Percentiles rank a stretch among this genome's conserved stretches.
Evolutionary conservation across 2,113 vertebrate genomes (phyloP).

Genomic region (Pandion haliaetus): DNA sequence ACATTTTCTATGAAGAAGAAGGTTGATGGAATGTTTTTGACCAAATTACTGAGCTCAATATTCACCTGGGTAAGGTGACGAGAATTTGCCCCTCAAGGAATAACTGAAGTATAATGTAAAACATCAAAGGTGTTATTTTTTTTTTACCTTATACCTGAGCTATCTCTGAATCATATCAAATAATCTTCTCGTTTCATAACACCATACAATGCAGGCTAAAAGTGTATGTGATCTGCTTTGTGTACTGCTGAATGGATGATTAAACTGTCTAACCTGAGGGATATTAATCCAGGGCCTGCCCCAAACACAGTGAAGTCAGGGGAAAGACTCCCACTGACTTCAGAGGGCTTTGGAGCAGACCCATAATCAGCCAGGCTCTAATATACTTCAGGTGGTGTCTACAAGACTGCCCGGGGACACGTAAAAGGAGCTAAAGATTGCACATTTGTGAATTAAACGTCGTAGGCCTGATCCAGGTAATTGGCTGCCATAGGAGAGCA

Average conservation of each 20-base stretch:
- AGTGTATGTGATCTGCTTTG: conserved; percentile 66
- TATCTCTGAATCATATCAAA: conserved; percentile 71
- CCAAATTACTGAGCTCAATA: conserved; percentile 9
- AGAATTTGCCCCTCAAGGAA: conserved; percentile 64
- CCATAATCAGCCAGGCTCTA: conserved; percentile 31
- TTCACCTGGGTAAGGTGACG: conserved; percentile 60
- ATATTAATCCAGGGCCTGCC: conserved; percentile 52
- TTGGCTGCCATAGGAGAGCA: background rate
- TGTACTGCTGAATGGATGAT: conserved; percentile 62
- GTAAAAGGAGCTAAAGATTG: background rate
- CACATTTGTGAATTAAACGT: background rate
- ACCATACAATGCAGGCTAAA: conserved; percentile 59
- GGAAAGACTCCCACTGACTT: conserved; percentile 57
- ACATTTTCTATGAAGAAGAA: background rate
- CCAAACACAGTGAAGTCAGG: conserved; percentile 42
- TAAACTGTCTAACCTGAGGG: conserved; percentile 58
- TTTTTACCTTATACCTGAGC: conserved; percentile 44
- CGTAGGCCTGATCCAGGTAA: background rate
- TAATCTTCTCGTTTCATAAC: conserved; percentile 64
- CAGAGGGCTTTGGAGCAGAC: conserved; percentile 54
- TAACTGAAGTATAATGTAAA: conserved; percentile 56
- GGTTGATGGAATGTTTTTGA: conserved; percentile 47
- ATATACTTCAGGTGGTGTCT: conserved; percentile 25
- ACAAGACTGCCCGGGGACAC: background rate
- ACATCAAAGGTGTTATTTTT: conserved; percentile 51